Conservation (phyloP, 2,888 invertebrate genomes). For the Panopea generosa region DNA sequence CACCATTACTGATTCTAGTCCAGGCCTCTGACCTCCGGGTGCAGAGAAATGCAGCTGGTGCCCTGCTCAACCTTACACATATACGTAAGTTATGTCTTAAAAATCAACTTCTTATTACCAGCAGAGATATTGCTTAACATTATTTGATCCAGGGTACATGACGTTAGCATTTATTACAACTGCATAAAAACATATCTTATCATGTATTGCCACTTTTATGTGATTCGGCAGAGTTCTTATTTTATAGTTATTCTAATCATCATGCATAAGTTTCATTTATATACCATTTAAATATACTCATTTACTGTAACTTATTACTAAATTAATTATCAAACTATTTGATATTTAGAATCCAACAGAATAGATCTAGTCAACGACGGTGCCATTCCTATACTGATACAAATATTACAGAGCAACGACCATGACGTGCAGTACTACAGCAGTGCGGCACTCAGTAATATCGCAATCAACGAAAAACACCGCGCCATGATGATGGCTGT, state of each 20-base stretch:
- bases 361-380: conserved; percentile 76
- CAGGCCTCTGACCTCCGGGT: conserved; percentile 74
- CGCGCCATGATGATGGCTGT: conserved; percentile 80
- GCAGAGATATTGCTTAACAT: no score
- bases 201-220: no score
- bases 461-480: conserved; percentile 79
- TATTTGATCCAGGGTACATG: no score
- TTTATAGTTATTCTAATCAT: no score
- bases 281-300: no score
- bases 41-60: conserved; percentile 79
- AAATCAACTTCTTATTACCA: no score
- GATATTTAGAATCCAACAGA: conserved; percentile 76
- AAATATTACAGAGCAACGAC: conserved; percentile 72
- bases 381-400: conserved; percentile 76
- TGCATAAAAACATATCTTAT: no score
- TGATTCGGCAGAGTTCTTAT: no score
- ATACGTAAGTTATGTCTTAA: conserved; percentile 60
- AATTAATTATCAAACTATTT: no score
- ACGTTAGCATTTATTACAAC: no score
- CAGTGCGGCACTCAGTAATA: conserved; percentile 80
- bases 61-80: conserved; percentile 80
- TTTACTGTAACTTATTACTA: no score
- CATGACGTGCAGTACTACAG: conserved; percentile 79
- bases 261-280: no score
- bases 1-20: conserved; percentile 69